Conservation (phyloP, 2,113 vertebrate genomes). For the Ailuropoda melanoleuca region DNA sequence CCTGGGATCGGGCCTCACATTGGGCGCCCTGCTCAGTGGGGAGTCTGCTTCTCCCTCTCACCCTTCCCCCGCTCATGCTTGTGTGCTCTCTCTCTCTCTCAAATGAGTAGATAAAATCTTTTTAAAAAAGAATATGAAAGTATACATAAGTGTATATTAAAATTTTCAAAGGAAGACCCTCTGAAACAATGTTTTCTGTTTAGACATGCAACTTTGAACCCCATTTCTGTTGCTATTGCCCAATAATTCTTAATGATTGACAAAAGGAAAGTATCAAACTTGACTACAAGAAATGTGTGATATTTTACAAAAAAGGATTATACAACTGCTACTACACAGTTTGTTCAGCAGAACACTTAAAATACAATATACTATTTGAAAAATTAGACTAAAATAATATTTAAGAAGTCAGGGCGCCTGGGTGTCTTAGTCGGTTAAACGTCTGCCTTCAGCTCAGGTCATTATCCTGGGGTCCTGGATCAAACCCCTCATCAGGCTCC, state of each 20-base stretch:
- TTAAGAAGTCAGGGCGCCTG: slow-evolving; percentile 57
- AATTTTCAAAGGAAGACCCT: neutral
- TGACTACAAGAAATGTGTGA: slow-evolving; percentile 70
- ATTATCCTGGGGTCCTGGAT: neutral
- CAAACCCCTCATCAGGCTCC: neutral
- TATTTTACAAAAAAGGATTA: slow-evolving; percentile 60
- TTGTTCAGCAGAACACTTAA: slow-evolving; percentile 69
- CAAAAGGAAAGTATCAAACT: slow-evolving; percentile 73
- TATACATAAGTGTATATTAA: neutral
- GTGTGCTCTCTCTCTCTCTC: neutral
- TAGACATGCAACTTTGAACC: neutral
- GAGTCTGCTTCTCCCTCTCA: neutral
- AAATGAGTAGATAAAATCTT: neutral
- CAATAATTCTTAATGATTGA: slow-evolving; percentile 73
- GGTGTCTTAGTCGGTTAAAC: neutral
- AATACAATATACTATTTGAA: slow-evolving; percentile 68
- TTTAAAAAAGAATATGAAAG: neutral
- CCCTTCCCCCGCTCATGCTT: neutral
- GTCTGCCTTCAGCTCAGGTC: neutral
- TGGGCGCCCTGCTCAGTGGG: neutral
- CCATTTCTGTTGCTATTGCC: neutral
- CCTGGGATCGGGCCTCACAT: neutral
- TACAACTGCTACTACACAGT: slow-evolving; percentile 69
- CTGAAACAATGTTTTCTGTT: neutral
- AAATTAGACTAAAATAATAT: slow-evolving; percentile 68